A percentile compares a stretch with the other conserved stretches of the same genome.
These are phyloP conservation scores for Haplochromis vanheusdeni DNA, from an alignment of 2,113 vertebrate genomes.

Conservation along the genomic window DNA sequence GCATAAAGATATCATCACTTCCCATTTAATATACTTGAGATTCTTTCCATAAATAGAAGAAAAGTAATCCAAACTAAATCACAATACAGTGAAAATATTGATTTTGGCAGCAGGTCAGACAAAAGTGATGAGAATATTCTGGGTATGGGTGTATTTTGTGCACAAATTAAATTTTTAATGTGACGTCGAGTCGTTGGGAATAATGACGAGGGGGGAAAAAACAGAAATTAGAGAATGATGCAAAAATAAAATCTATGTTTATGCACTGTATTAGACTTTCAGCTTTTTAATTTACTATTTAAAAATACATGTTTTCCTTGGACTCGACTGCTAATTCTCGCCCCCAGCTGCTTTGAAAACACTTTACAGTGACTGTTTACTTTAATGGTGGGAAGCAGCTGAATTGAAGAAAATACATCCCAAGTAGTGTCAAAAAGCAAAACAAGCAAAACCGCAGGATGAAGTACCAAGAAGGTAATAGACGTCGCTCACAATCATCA, in stretches of 20 bases:
- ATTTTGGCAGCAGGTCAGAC: not conserved
- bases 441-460: not conserved
- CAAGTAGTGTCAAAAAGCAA: not conserved
- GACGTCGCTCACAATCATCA: not conserved
- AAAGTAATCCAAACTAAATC: not conserved
- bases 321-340: not conserved
- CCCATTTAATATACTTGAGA: not conserved
- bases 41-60: not conserved
- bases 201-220: not conserved
- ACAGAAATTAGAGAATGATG: not conserved
- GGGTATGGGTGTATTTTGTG: not conserved
- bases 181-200: not conserved
- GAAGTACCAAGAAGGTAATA: not conserved
- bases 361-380: not conserved
- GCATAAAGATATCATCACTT: not conserved
- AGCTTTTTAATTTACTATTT: not conserved
- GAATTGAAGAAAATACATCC: not conserved
- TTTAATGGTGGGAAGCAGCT: not conserved
- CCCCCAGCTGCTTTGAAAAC: not conserved
- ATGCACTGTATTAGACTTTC: not conserved
- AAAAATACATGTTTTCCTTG: not conserved
- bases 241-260: not conserved
- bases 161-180: too few species aligned
- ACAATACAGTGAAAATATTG: not conserved
- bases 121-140: not conserved